A percentile compares a stretch with the other conserved stretches of the same genome.
Conservation (phyloP, 2,888 invertebrate genomes). For the Drosophila buzzatii region DNA sequence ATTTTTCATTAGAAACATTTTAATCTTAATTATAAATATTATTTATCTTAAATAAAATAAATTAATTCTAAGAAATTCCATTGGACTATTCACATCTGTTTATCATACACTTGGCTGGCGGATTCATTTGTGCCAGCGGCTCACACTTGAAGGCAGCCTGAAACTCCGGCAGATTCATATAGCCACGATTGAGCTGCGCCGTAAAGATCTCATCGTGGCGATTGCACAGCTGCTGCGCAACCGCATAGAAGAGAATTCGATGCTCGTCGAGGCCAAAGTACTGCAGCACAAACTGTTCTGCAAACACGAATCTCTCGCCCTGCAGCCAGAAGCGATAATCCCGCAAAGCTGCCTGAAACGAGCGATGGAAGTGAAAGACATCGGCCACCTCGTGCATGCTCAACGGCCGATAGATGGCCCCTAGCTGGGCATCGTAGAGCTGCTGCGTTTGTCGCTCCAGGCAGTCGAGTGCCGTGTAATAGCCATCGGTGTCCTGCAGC, state of each 20-base stretch:
- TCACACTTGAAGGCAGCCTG: constrained; percentile 79
- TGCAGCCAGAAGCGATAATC: constrained; percentile 83
- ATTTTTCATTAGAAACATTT: too few relatives aligned
- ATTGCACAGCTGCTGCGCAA: constrained; percentile 80
- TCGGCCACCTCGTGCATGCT: constrained; percentile 62
- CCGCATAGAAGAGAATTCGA: constrained; percentile 81
- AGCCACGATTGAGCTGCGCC: constrained; percentile 78
- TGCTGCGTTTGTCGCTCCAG: constrained; percentile 71
- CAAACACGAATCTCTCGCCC: constrained; percentile 82
- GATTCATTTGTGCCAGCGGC: constrained; percentile 77
- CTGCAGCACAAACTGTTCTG: constrained; percentile 80
- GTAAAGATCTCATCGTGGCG: constrained; percentile 72
- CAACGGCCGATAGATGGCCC: constrained; percentile 57
- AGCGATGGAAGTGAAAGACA: constrained; percentile 75
- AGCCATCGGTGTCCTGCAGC: constrained; percentile 76
- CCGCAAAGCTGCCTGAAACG: constrained; percentile 70
- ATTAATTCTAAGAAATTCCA: background rate
- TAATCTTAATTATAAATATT: background rate
- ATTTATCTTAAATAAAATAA: background rate
- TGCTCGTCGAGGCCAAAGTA: constrained; percentile 75
- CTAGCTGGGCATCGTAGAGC: constrained; percentile 48
- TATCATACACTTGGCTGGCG: constrained; percentile 77
- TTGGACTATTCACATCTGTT: constrained; percentile 38
- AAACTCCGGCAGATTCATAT: constrained; percentile 81
- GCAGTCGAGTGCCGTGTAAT: constrained; percentile 82